Conservation (phyloP, 2,888 invertebrate genomes). For the Synanthedon formicaeformis region DNA sequence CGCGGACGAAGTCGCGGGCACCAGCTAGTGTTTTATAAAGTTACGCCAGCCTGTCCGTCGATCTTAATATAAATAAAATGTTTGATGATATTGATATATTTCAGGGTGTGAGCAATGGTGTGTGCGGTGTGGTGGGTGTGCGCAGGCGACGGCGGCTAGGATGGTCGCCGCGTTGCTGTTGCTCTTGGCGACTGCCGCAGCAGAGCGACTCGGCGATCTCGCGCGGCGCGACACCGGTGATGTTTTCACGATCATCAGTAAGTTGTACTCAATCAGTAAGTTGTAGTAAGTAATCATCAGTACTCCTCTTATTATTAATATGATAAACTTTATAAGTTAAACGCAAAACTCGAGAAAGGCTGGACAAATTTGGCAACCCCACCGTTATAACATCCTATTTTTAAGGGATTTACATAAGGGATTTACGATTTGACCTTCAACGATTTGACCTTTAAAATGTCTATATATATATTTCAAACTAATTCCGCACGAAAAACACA, state of each 20-base stretch:
- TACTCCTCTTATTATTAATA: too few species aligned
- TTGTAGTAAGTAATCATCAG: too few species aligned
- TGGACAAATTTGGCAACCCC: background rate
- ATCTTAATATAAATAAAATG: too few species aligned
- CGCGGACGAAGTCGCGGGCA: too few species aligned
- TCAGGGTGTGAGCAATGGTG: slow-evolving; percentile 1
- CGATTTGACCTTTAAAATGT: too few species aligned
- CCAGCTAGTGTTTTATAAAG: too few species aligned
- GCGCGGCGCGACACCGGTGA: slow-evolving; percentile 56
- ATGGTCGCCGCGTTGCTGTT: slow-evolving; percentile 51
- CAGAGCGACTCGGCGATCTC: slow-evolving; percentile 48
- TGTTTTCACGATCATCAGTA: slow-evolving; percentile 51
- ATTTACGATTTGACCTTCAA: too few species aligned
- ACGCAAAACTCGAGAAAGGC: background rate
- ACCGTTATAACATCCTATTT: too few species aligned
- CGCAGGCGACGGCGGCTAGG: slow-evolving; percentile 52
- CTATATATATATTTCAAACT: too few species aligned
- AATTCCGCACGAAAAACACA: too few species aligned
- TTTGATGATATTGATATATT: background rate
- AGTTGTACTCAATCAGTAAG: slow-evolving; percentile 33
- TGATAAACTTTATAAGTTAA: background rate
- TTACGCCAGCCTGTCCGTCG: too few species aligned
- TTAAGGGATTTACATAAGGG: too few species aligned
- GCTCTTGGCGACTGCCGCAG: slow-evolving; percentile 39
- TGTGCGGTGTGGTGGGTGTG: slow-evolving; percentile 35